Evolutionary conservation across 2,888 invertebrate genomes (phyloP).

Genomic region (Drosophila falleni): DNA sequence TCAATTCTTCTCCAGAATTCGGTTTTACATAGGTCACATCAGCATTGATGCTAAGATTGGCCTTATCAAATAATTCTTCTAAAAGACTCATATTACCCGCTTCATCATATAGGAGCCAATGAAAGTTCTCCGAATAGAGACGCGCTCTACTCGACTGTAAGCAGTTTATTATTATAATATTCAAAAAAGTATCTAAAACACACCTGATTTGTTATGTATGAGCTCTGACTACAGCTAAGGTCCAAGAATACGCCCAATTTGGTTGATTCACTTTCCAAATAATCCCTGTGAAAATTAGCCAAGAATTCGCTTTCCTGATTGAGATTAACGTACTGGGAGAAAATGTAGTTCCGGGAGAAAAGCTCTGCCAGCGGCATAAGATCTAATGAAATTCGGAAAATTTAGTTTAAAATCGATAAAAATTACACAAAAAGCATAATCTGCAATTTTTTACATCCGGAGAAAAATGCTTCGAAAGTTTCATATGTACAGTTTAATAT

Average conservation of each 20-base stretch:
- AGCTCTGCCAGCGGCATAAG: constrained; percentile 45
- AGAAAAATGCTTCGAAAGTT: no score
- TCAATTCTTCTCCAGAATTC: background rate
- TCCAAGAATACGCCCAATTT: constrained; percentile 79
- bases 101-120: constrained; percentile 80
- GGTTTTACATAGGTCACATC: constrained; percentile 72
- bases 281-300: constrained; percentile 49
- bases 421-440: no score
- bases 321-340: constrained; percentile 66
- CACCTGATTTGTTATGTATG: constrained; percentile 70
- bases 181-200: background rate
- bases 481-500: no score
- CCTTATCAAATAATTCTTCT: constrained; percentile 53
- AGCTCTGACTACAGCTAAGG: constrained; percentile 67
- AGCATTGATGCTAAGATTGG: constrained; percentile 80
- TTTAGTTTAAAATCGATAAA: background rate
- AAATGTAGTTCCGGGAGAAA: constrained; percentile 49
- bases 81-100: constrained; percentile 51
- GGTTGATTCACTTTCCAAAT: constrained; percentile 60
- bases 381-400: constrained; percentile 44
- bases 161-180: background rate
- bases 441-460: no score
- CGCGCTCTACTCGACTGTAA: constrained; percentile 72
- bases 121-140: constrained; percentile 66
- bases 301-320: constrained; percentile 24